phyloP scores from a whole-genome alignment of 2,888 invertebrate species.

The Stenotaenia linearis region DNA sequence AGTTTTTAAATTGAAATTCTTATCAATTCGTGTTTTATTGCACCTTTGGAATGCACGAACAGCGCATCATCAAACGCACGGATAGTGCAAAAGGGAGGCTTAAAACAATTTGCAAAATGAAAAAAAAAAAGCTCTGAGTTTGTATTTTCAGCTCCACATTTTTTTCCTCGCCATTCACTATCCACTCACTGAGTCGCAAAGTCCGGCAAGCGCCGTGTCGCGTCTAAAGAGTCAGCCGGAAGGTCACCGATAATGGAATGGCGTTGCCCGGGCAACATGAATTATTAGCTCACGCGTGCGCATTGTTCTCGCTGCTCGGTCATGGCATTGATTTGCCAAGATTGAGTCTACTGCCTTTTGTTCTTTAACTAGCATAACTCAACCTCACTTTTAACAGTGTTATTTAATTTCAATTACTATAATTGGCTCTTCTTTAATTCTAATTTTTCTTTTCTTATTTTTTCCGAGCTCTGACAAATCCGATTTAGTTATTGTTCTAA shows the following conservation, averaged over 20 bases:
- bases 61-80: background rate
- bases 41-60: background rate
- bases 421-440: background rate
- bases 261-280: conserved; percentile 26
- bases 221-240: conserved; percentile 26
- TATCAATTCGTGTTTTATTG: background rate
- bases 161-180: background rate
- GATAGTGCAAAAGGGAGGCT: background rate
- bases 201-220: conserved; percentile 26
- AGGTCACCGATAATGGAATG: conserved; percentile 26
- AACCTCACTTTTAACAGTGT: background rate
- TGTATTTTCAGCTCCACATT: no score
- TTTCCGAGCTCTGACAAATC: background rate
- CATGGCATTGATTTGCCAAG: conserved; percentile 26
- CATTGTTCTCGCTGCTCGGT: conserved; percentile 21
- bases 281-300: conserved; percentile 26
- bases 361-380: background rate
- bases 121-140: background rate
- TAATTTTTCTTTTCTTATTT: background rate
- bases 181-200: background rate
- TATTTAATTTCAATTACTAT: background rate
- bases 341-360: conserved; percentile 17
- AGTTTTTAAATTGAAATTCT: background rate
- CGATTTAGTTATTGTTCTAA: background rate
- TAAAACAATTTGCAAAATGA: conserved; percentile 11